Conservation (phyloP, 37 sponge, comb jelly and placozoan species). For the Eunapius fragilis region DNA sequence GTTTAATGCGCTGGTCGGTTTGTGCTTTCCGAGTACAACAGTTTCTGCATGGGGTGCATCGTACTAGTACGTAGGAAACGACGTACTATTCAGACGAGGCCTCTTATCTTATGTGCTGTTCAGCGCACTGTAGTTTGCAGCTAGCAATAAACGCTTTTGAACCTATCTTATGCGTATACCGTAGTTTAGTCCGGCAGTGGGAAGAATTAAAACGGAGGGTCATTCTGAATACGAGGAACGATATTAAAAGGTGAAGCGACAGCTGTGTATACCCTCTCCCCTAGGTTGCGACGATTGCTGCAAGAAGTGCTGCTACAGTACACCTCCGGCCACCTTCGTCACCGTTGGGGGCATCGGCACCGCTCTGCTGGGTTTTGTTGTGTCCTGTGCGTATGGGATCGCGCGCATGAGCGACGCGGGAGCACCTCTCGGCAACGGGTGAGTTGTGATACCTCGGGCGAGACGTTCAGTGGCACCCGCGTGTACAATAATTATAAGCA, state of each 20-base stretch:
- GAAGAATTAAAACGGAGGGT: too few relatives aligned
- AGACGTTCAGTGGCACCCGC: too few relatives aligned
- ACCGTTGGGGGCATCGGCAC: slow-evolving; percentile 11
- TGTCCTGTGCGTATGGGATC: slow-evolving; percentile 45
- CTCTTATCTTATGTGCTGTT: too few relatives aligned
- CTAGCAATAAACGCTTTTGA: too few relatives aligned
- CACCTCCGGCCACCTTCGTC: slow-evolving; percentile 51
- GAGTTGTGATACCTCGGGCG: not conserved
- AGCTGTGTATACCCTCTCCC: not conserved
- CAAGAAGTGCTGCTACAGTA: slow-evolving; percentile 78
- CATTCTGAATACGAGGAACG: too few relatives aligned
- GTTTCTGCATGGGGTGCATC: too few relatives aligned
- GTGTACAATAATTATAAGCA: too few relatives aligned
- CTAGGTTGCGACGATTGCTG: slow-evolving; percentile 58
- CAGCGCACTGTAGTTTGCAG: too few relatives aligned
- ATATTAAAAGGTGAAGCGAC: too few relatives aligned
- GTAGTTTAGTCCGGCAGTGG: too few relatives aligned
- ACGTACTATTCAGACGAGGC: not conserved
- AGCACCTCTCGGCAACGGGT: slow-evolving; percentile 43
- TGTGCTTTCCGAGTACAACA: too few relatives aligned
- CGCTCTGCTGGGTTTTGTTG: slow-evolving; percentile 46
- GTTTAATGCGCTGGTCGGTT: not conserved
- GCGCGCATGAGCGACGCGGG: slow-evolving; percentile 15
- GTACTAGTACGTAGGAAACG: not conserved
- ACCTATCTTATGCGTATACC: too few relatives aligned